Evolutionary conservation across 1,140 invertebrate genomes (phyloP).

Genomic region (Ceratina australensis): DNA sequence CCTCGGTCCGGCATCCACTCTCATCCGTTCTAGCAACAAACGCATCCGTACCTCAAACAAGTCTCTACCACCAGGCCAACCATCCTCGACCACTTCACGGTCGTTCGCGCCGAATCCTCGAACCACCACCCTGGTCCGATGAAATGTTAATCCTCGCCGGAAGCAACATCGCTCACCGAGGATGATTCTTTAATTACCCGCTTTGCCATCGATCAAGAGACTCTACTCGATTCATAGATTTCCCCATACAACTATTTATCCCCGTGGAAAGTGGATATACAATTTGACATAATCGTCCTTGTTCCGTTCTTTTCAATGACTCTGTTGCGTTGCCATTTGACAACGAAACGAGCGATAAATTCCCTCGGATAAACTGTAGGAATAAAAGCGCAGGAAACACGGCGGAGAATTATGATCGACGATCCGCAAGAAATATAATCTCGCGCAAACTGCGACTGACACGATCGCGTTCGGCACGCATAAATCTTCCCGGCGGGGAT

Average conservation of each 20-base stretch:
- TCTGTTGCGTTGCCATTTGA: background rate
- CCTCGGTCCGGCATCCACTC: constrained; percentile 33
- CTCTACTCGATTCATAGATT: too few relatives aligned
- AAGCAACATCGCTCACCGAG: background rate
- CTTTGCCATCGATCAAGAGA: too few relatives aligned
- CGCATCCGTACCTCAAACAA: constrained; percentile 52
- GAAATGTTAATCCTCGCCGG: constrained; percentile 38
- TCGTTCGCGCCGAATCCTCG: constrained; percentile 31
- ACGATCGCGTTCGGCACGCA: background rate
- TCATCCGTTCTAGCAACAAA: constrained; percentile 51
- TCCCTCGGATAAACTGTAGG: background rate
- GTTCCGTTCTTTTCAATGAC: background rate
- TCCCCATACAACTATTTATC: too few relatives aligned
- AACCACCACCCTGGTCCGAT: constrained; percentile 15
- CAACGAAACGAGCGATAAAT: background rate
- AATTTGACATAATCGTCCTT: too few relatives aligned
- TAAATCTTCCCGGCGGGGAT: constrained; percentile 1
- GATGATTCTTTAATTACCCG: too few relatives aligned
- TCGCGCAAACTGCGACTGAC: background rate
- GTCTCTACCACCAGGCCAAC: constrained; percentile 6
- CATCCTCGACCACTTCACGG: constrained; percentile 38
- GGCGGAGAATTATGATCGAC: constrained; percentile 16
- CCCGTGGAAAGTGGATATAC: too few relatives aligned
- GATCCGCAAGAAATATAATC: constrained; percentile 25
- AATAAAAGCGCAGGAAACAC: background rate